Evolutionary conservation across 2,113 vertebrate genomes (phyloP).

Genomic region (Brienomyrus longianalis): DNA sequence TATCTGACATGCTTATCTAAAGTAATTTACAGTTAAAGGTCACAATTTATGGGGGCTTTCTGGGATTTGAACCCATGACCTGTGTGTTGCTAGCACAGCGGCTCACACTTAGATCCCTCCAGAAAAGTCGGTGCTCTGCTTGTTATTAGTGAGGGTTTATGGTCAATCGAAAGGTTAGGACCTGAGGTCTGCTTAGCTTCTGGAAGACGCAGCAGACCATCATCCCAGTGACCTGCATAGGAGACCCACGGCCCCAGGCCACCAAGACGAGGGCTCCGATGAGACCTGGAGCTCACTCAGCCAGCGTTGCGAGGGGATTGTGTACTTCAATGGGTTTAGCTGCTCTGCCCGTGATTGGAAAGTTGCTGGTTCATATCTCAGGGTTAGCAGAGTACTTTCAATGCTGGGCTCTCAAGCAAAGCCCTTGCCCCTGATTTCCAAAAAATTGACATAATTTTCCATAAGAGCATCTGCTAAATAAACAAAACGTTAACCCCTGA

Average conservation of each 20-base stretch:
- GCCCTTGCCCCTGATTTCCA: not conserved
- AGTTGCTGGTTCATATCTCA: not conserved
- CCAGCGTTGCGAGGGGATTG: not conserved
- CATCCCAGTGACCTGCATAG: not conserved
- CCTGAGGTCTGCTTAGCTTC: not conserved
- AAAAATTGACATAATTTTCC: not conserved
- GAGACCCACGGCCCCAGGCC: not conserved
- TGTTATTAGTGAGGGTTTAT: not conserved
- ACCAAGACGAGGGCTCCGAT: not conserved
- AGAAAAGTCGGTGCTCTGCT: no score
- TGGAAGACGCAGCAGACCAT: not conserved
- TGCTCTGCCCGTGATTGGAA: not conserved
- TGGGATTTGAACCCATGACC: not conserved
- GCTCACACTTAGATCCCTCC: not conserved
- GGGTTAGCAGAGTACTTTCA: not conserved
- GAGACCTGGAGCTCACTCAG: not conserved
- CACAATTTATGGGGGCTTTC: not conserved
- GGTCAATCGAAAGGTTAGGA: not conserved
- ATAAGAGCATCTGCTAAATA: not conserved
- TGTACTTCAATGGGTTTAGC: not conserved
- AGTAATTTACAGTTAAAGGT: not conserved
- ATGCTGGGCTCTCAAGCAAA: not conserved
- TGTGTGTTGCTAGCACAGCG: not conserved
- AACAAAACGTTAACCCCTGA: not conserved
- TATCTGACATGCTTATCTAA: not conserved